A percentile compares a stretch with the other conserved stretches of the same genome.
phyloP scores from a whole-genome alignment of 2,797 vertebrate genomes.

The Pygocentrus nattereri region DNA sequence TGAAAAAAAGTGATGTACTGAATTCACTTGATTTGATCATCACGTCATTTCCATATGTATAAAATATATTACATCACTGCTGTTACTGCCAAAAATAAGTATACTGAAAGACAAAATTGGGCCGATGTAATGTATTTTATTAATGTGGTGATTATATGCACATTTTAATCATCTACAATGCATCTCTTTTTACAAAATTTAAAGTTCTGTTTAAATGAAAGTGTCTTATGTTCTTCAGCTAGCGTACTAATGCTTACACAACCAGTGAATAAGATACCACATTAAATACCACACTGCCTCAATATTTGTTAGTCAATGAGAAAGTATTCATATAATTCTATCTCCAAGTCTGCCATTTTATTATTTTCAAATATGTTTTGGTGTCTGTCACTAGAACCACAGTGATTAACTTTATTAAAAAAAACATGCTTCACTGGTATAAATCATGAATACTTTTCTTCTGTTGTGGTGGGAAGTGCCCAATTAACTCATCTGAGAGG shows the following conservation, averaged over 20 bases:
- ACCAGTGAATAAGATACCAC: neutral
- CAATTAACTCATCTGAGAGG: slow-evolving; percentile 37
- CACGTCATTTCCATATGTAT: no score
- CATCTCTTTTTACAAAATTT: neutral
- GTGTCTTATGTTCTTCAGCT: neutral
- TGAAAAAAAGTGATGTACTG: neutral
- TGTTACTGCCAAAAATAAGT: neutral
- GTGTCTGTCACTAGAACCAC: slow-evolving; percentile 9
- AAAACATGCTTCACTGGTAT: slow-evolving; percentile 28
- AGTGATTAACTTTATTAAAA: slow-evolving; percentile 24
- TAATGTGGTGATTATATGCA: neutral
- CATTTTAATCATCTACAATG: neutral
- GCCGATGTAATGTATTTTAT: neutral
- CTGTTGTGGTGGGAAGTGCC: slow-evolving; percentile 30
- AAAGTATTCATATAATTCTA: neutral
- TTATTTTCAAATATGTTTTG: neutral
- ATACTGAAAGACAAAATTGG: neutral
- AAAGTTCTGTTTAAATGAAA: neutral
- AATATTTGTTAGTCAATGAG: neutral
- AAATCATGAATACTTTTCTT: slow-evolving; percentile 36
- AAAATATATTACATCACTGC: no score
- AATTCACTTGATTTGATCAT: neutral
- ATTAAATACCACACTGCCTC: neutral
- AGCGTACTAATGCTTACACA: neutral
- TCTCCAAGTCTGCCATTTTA: slow-evolving; percentile 5